A percentile compares a stretch with the other conserved stretches of the same genome.
These are phyloP conservation scores for Pogona vitticeps DNA, from an alignment of 2,113 vertebrate genomes.

Conservation along the genomic window DNA sequence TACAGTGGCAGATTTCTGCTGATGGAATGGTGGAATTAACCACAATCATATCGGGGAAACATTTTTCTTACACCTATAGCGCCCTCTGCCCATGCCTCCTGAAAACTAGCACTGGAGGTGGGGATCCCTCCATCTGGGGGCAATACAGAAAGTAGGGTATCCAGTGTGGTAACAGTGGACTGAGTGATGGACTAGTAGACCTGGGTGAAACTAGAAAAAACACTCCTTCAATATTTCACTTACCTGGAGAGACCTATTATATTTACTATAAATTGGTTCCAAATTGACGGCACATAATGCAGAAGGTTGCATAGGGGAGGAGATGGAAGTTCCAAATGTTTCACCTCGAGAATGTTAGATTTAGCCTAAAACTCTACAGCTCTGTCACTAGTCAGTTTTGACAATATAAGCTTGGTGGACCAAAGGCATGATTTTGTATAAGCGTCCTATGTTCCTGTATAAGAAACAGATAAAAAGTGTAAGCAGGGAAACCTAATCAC, in stretches of 20 bases:
- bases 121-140: background rate
- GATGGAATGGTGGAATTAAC: background rate
- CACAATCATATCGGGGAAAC: background rate
- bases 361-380: background rate
- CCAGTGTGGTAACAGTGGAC: no score
- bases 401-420: background rate
- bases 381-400: background rate
- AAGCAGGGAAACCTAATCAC: background rate
- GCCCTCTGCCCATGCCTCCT: background rate
- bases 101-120: background rate
- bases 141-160: no score
- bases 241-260: no score
- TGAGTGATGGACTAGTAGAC: no score
- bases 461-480: background rate
- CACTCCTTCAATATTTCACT: no score
- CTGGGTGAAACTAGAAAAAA: no score
- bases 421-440: background rate
- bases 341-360: background rate
- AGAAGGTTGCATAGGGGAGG: no score
- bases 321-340: background rate
- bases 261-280: no score
- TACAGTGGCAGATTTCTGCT: background rate
- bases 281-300: no score
- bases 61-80: background rate
- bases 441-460: background rate